Conservation (phyloP, 2,797 vertebrate species). For the Arrhamphus sclerolepis region DNA sequence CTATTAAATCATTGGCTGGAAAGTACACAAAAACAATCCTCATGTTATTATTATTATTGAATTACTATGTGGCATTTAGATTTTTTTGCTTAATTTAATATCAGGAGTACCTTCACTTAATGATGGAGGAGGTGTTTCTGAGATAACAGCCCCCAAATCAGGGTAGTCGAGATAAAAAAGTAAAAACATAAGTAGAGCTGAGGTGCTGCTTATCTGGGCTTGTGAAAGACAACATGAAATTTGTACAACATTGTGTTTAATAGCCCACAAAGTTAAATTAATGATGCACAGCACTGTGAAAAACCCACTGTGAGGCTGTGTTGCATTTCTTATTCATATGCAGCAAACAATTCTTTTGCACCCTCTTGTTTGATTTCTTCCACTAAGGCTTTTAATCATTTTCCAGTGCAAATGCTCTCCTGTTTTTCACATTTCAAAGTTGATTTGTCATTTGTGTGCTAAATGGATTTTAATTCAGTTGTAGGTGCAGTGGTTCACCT, state of each 20-base stretch:
- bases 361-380: neutral
- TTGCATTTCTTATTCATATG: conserved; percentile 38
- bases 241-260: neutral
- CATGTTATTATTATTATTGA: too few relatives aligned
- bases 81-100: too few relatives aligned
- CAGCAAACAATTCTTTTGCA: conserved; percentile 2
- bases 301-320: neutral
- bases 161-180: neutral
- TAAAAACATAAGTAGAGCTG: neutral
- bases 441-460: conserved; percentile 1
- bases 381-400: neutral
- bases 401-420: neutral
- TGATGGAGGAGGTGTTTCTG: too few relatives aligned
- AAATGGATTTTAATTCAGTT: conserved; percentile 22
- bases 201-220: neutral
- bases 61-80: too few relatives aligned
- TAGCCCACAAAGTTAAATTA: conserved; percentile 1
- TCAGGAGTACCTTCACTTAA: too few relatives aligned
- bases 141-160: neutral
- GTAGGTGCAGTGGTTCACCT: conserved; percentile 36
- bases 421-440: neutral
- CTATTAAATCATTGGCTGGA: too few relatives aligned
- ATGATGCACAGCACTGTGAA: conserved; percentile 16
- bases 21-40: too few relatives aligned
- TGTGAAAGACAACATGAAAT: conserved; percentile 6